Evolutionary conservation across 2,797 vertebrate genomes (phyloP).

Genomic region (Stomatorhinus walkeri): DNA sequence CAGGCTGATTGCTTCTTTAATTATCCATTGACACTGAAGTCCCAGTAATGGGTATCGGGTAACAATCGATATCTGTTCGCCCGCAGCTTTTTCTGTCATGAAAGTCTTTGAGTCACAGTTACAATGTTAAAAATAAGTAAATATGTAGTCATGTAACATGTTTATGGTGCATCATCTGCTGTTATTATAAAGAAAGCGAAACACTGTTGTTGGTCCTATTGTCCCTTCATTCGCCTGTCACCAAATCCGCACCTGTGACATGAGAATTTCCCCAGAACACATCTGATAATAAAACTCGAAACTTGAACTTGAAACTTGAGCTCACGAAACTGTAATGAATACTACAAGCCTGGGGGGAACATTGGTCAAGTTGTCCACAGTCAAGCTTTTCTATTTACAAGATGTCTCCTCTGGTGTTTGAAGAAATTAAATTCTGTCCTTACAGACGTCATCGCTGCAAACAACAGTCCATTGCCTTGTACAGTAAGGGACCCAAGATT

Average conservation of each 20-base stretch:
- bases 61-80: not conserved
- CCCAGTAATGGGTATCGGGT: not conserved
- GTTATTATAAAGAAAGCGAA: not conserved
- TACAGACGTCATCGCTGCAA: conserved; percentile 68
- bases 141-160: not conserved
- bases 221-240: not conserved
- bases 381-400: not conserved
- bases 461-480: conserved; percentile 56
- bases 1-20: not conserved
- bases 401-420: not conserved
- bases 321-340: not conserved
- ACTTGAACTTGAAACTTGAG: not conserved
- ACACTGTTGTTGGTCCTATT: not conserved
- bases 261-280: not conserved
- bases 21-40: not conserved
- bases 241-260: not conserved
- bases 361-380: not conserved
- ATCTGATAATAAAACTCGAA: not conserved
- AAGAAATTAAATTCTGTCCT: not conserved
- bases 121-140: not conserved
- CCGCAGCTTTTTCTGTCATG: not conserved
- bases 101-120: not conserved
- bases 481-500: conserved; percentile 40
- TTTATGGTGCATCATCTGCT: not conserved
- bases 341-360: not conserved